Evolutionary conservation across 2,888 invertebrate species (phyloP), one percentile per base, ranked within the genome.

Genomic region (Cryptus viduatorius): DNA sequence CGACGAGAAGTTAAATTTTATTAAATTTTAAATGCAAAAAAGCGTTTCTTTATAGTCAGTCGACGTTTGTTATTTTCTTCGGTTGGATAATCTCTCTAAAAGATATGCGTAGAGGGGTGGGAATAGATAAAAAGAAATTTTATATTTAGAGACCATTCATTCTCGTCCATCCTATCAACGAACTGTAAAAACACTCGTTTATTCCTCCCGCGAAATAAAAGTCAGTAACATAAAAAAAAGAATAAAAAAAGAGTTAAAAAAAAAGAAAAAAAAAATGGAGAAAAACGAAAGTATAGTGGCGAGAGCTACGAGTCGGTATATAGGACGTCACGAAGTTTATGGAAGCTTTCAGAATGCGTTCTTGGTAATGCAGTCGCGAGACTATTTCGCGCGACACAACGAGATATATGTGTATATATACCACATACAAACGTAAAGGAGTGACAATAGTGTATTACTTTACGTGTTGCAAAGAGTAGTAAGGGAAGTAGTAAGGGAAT

Each of bases 311-410:
- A 31, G 31, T 29, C 61, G 14, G 31, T 59, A 29, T 61, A 29
- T 50, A 46, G 50, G 50, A 42, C 50, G 14, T 64, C 50, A 37
- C 79, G 29, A 79, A 65, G 64, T 79, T 79, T 79, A 79, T 79
- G 71, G 71, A 79, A 78, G 78, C 78, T 78, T 69, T 78, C 78
- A 59, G 79, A 79, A 79, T 71, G 71, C 65, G 50, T 48, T 79
- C 64, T 64, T 44, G 50, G 64, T 79, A 72, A 79, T 71, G 71
- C 71, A 79, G 59, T 42, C 19, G 29, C 7, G 79, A 59, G 79
- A 68, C 61, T 50, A 64, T 79, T 79, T 72, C 71, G 48, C 71
- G 48, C 69, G 48, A 37, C 31, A 42, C 78, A 31, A 50, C 56
- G 56, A 56, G 19, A 56, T 19, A 16, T 24, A 56, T 24, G 56